phyloP scores from a whole-genome alignment of 2,888 invertebrate species.

The Dioctria linearis region DNA sequence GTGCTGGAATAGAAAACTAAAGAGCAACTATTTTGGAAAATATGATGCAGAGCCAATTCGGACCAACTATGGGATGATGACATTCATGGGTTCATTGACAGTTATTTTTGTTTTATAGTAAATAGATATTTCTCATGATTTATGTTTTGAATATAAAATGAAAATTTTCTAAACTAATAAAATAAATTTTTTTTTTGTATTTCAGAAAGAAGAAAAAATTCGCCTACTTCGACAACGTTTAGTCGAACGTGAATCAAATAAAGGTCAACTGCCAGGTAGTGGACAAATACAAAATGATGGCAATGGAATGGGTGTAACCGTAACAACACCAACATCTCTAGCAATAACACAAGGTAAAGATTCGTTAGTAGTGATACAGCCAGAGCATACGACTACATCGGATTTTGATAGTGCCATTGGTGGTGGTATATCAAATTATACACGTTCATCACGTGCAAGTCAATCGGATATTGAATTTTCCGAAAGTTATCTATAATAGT shows the following conservation, averaged over 20 bases:
- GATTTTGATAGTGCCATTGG: conserved; percentile 79
- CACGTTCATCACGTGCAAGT: conserved; percentile 86
- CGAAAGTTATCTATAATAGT: conserved; percentile 83
- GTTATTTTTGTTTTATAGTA: too few relatives aligned
- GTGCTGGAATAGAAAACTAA: too few relatives aligned
- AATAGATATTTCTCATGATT: too few relatives aligned
- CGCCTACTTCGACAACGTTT: conserved; percentile 85
- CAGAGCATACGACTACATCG: conserved; percentile 80
- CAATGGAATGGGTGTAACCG: conserved; percentile 60
- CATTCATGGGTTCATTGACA: too few relatives aligned
- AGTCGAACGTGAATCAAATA: conserved; percentile 82
- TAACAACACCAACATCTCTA: conserved; percentile 76
- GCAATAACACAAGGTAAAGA: conserved; percentile 78
- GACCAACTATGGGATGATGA: too few relatives aligned
- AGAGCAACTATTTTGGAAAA: too few relatives aligned
- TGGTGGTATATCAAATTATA: conserved; percentile 79
- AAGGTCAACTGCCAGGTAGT: conserved; percentile 67
- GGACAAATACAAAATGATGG: conserved; percentile 60
- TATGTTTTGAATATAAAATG: too few relatives aligned
- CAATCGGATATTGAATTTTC: conserved; percentile 91
- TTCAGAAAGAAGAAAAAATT: conserved; percentile 91
- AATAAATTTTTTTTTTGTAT: conserved; percentile 41
- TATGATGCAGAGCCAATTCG: too few relatives aligned
- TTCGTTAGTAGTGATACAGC: conserved; percentile 78
- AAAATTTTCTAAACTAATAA: neutral